Evolutionary conservation across 2,113 vertebrate genomes (phyloP).

Genomic region (Dryoscopus gambensis): DNA sequence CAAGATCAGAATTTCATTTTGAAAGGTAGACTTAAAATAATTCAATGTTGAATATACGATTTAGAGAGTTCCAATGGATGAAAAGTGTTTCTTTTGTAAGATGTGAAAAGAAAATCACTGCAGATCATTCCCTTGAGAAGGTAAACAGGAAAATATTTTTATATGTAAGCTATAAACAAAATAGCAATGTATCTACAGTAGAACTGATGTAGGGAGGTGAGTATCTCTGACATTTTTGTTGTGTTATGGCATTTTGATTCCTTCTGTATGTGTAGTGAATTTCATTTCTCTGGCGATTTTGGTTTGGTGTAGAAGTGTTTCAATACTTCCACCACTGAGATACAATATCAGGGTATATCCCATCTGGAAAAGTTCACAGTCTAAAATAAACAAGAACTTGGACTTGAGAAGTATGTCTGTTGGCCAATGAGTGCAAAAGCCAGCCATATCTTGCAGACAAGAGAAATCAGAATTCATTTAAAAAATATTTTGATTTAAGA

Average conservation of each 20-base stretch:
- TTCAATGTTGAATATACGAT: neutral
- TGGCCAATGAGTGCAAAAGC: neutral
- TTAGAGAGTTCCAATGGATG: neutral
- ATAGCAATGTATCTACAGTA: neutral
- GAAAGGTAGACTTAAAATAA: neutral
- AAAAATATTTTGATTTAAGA: neutral
- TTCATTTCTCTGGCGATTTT: neutral
- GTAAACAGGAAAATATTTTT: neutral
- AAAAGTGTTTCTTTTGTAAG: neutral
- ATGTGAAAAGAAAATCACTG: neutral
- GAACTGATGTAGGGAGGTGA: neutral
- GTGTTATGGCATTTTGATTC: neutral
- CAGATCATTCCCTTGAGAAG: neutral
- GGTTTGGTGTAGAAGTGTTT: neutral
- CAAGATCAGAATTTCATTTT: neutral
- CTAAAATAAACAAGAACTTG: neutral
- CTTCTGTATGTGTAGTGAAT: neutral
- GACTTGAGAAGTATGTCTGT: neutral
- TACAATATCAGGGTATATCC: neutral
- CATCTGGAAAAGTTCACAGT: neutral
- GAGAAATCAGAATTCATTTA: neutral
- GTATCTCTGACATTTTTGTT: neutral
- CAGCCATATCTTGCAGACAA: neutral
- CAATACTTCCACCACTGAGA: neutral
- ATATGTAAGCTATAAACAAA: neutral